Conservation (phyloP, 2,888 invertebrate species). For the Nephrocerus scutellatus region DNA sequence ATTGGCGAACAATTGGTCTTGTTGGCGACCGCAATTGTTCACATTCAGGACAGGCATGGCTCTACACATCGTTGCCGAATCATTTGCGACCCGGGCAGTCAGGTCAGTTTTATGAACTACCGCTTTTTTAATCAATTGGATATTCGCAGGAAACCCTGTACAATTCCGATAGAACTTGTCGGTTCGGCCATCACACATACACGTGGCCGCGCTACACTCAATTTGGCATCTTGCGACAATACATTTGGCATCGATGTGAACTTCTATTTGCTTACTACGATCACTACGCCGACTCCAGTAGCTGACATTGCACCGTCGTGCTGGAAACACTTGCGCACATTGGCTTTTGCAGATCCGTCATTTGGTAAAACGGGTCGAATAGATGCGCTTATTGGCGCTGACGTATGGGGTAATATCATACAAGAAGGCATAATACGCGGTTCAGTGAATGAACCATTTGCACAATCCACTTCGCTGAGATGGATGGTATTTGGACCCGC, state of each 20-base stretch:
- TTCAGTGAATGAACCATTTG: constrained; percentile 4
- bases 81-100: constrained; percentile 14
- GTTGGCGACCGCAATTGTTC: constrained; percentile 7
- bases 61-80: constrained; percentile 7
- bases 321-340: constrained; percentile 19
- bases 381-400: constrained; percentile 8
- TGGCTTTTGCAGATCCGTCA: constrained; percentile 21
- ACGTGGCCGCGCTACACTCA: neutral
- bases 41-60: constrained; percentile 6
- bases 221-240: constrained; percentile 1
- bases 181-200: neutral
- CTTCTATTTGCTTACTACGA: too few species aligned
- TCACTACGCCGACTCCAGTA: constrained; percentile 17
- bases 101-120: constrained; percentile 10
- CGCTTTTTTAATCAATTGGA: constrained; percentile 9
- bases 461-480: too few species aligned
- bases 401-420: constrained; percentile 10
- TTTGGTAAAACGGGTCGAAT: constrained; percentile 20
- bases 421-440: constrained; percentile 11
- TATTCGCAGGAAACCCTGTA: constrained; percentile 2
- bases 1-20: neutral
- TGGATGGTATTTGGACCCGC: too few species aligned
- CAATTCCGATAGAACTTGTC: constrained; percentile 1
- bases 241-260: constrained; percentile 2
- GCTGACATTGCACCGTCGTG: constrained; percentile 20